These are phyloP conservation scores for Callipepla squamata DNA, from an alignment of 2,113 vertebrate species.

Conservation along the genomic window DNA sequence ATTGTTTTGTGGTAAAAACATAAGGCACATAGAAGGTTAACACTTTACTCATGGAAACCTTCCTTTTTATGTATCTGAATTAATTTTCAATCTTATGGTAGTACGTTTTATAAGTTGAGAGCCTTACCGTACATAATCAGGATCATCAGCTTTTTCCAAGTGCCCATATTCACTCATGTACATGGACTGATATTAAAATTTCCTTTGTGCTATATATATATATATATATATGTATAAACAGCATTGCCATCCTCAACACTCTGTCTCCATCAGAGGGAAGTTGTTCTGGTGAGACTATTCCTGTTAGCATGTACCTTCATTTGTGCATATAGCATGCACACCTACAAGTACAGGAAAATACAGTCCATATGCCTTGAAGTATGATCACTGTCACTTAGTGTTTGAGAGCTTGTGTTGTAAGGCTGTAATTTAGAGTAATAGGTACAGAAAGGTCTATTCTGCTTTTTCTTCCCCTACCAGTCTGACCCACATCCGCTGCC, in stretches of 20 bases:
- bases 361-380: neutral
- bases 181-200: neutral
- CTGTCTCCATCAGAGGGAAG: neutral
- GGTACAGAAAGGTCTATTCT: slow-evolving; percentile 16
- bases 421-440: slow-evolving; percentile 32
- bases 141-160: neutral
- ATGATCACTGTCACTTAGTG: neutral
- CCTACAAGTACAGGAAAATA: neutral
- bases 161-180: neutral
- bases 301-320: neutral
- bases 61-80: neutral
- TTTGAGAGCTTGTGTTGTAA: neutral
- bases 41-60: neutral
- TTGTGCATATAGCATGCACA: neutral
- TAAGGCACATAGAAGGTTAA: neutral
- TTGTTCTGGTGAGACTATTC: neutral
- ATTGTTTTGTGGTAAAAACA: neutral
- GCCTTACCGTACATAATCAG: neutral
- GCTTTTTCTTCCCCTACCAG: slow-evolving; percentile 6
- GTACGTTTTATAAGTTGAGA: neutral
- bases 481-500: slow-evolving; percentile 7
- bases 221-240: neutral
- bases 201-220: neutral
- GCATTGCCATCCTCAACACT: neutral
- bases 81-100: neutral